Base-by-base conservation (phyloP, 2,888 invertebrate genomes). In the Prosopocoilus inquinatus region DNA sequence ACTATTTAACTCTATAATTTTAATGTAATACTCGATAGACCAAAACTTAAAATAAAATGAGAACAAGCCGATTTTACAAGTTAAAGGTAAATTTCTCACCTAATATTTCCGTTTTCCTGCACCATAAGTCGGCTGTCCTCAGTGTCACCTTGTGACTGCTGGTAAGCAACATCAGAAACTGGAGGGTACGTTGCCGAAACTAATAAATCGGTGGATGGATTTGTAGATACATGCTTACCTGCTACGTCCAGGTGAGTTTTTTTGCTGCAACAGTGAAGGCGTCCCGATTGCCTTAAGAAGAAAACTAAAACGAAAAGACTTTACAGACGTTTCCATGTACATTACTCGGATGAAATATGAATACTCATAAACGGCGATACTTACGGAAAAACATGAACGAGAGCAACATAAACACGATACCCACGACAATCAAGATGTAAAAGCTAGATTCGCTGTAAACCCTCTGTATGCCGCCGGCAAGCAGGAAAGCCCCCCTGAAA, bases 141-240 rank as follows among this genome's bases (percentile, higher is more conserved):
- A 62, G 81, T 81, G 81, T 88, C 77, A 80, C 80, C 86, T 50
- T 83, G 82, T 2, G 85, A 82, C 44, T 88, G 87, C 64, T 79
- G 80, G 66, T 80, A 80, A 16, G 78, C 76, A 9, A 88, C 84
- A 75, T 89, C 89, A 35, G 88, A 83, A 12, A 89, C 87, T 0
- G 88, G 88, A 45, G 86, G 88, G 78, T 89, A 89, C 76, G 89
- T 89, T 33, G 88, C 88, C 0, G 86, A 84, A 47, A 89, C 88
- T 64, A 89, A 78, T 33, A 88, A 83, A 79, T 89, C 89, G 34
- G 88, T 89, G 45, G 88, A 88, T 47, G 89, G 89, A 78, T 88
- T 88, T 51, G 88, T 57, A 34, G 57, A 57, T 12, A 57, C 80
- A 20, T 80, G 74, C 11, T 76, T 77, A 20, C 80, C 79, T 61